Percentiles rank a stretch among this genome's conserved stretches.
phyloP scores from a whole-genome alignment of 2,113 vertebrate species.

The Scatophagus argus region DNA sequence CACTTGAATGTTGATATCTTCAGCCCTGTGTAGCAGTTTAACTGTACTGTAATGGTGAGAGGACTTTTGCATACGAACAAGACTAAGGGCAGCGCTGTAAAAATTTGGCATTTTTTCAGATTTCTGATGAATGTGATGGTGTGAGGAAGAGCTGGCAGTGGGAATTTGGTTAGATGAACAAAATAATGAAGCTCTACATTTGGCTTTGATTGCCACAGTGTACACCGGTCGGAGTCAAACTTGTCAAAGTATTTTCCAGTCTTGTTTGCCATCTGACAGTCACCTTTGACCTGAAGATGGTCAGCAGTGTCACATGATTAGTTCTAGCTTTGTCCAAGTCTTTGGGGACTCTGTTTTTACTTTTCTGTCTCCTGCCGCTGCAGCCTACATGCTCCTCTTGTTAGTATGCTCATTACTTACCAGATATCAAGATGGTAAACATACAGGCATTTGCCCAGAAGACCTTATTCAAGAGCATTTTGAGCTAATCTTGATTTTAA shows the following conservation, averaged over 20 bases:
- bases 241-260: neutral
- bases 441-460: neutral
- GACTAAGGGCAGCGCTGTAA: neutral
- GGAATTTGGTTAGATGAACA: slow-evolving; percentile 24
- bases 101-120: neutral
- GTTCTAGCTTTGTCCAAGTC: neutral
- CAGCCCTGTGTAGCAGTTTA: slow-evolving; percentile 42
- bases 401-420: neutral
- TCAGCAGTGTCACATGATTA: slow-evolving; percentile 15
- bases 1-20: slow-evolving; percentile 35
- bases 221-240: neutral
- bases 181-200: slow-evolving; percentile 14
- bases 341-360: neutral
- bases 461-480: too few relatives aligned
- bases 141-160: neutral
- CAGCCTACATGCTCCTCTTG: neutral
- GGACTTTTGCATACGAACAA: slow-evolving; percentile 21
- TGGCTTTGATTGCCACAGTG: neutral
- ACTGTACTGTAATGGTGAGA: slow-evolving; percentile 23
- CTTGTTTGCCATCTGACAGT: neutral
- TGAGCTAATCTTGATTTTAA: neutral
- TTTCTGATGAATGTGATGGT: neutral
- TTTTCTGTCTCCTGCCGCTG: neutral
- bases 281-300: neutral
- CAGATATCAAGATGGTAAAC: neutral